A percentile compares a stretch with the other conserved stretches of the same genome.
Conservation (phyloP, 2,888 invertebrate genomes). For the Thera britannica region DNA sequence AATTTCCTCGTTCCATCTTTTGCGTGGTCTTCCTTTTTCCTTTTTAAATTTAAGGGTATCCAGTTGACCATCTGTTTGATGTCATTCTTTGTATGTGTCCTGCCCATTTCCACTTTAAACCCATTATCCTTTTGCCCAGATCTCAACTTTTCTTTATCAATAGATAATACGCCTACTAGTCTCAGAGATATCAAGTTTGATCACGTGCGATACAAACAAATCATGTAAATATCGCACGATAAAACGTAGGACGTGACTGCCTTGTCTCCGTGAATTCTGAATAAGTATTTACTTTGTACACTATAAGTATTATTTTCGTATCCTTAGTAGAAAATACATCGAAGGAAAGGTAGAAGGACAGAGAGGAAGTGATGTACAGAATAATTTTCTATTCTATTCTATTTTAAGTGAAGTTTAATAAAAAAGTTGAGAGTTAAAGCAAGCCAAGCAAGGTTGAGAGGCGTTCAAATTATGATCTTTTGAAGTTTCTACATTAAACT, state of each 20-base stretch:
- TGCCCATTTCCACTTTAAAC: too few species aligned
- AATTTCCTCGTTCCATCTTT: too few species aligned
- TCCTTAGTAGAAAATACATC: not conserved
- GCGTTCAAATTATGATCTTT: slow-evolving; percentile 34
- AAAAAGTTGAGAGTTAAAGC: slow-evolving; percentile 18
- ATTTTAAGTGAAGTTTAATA: slow-evolving; percentile 12
- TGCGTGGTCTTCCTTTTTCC: too few species aligned
- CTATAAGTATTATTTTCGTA: not conserved
- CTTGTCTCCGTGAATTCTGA: slow-evolving; percentile 14
- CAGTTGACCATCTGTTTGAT: too few species aligned
- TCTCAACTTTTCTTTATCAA: too few species aligned
- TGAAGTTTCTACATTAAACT: slow-evolving; percentile 33
- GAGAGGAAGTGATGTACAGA: too few species aligned
- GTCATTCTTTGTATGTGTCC: too few species aligned
- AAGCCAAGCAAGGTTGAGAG: slow-evolving; percentile 19
- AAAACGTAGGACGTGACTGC: slow-evolving; percentile 26
- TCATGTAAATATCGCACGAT: slow-evolving; percentile 39
- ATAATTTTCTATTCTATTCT: too few species aligned
- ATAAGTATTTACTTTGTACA: slow-evolving; percentile 12
- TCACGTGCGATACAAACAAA: slow-evolving; percentile 40
- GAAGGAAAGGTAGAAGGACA: too few species aligned
- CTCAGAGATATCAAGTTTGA: slow-evolving; percentile 23
- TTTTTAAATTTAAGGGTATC: too few species aligned
- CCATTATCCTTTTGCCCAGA: too few species aligned
- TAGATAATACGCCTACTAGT: not conserved